phyloP scores from a whole-genome alignment of 2,888 invertebrate genomes.

The Tetrapedia diversipes region DNA sequence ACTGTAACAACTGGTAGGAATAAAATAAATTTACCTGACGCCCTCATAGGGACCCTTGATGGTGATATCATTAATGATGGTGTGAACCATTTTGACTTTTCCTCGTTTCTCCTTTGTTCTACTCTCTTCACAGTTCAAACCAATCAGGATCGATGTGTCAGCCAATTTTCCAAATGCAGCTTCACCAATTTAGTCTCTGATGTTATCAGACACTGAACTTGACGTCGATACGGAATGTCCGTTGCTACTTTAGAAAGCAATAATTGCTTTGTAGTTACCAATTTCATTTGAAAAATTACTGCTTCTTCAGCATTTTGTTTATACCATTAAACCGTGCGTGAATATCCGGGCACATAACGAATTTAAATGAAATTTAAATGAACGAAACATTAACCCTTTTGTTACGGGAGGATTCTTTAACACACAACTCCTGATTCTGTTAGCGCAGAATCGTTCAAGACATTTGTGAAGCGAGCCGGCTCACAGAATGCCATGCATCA shows the following conservation, averaged over 20 bases:
- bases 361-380: no score
- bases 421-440: no score
- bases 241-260: constrained; percentile 39
- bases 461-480: no score
- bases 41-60: constrained; percentile 75
- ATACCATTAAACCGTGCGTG: no score
- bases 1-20: no score
- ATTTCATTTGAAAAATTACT: no score
- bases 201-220: constrained; percentile 60
- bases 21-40: constrained; percentile 70
- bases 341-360: no score
- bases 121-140: not conserved
- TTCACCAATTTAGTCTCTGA: constrained; percentile 53
- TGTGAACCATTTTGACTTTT: constrained; percentile 74
- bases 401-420: no score
- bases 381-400: no score
- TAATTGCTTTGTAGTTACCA: not conserved
- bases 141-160: constrained; percentile 40
- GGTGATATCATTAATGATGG: constrained; percentile 60
- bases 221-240: constrained; percentile 60
- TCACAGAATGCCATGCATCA: no score
- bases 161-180: constrained; percentile 69
- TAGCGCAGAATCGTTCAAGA: no score
- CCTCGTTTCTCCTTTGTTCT: not conserved
- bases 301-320: no score